Percentiles rank a stretch among this genome's conserved stretches.
These are phyloP conservation scores for Pomacea canaliculata DNA, from an alignment of 2,888 invertebrate genomes.

Conservation along the genomic window DNA sequence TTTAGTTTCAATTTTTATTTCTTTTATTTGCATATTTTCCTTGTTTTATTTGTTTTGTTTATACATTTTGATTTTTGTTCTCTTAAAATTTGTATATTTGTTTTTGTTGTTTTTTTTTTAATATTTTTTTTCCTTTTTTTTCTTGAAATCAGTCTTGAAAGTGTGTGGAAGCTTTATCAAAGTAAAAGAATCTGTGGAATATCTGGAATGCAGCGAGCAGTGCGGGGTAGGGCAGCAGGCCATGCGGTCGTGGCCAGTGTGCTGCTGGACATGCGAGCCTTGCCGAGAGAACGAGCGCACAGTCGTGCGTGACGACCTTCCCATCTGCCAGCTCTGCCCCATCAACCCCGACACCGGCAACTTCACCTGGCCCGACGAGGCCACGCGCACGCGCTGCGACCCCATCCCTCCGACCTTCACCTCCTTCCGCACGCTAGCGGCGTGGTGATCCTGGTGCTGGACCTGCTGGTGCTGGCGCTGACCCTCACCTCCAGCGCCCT, in stretches of 20 bases:
- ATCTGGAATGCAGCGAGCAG: background rate
- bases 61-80: no score
- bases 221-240: constrained; percentile 40
- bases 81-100: no score
- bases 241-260: constrained; percentile 36
- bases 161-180: no score
- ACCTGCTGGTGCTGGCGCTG: constrained; percentile 16
- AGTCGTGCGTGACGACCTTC: constrained; percentile 17
- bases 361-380: constrained; percentile 29
- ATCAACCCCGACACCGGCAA: background rate
- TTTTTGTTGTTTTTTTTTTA: no score
- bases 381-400: constrained; percentile 13
- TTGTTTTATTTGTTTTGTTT: no score
- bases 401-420: constrained; percentile 19
- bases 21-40: no score
- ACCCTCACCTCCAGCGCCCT: constrained; percentile 20
- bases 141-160: no score
- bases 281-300: constrained; percentile 43
- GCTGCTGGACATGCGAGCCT: constrained; percentile 49
- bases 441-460: constrained; percentile 27
- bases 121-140: no score
- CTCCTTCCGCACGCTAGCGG: constrained; percentile 14
- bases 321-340: constrained; percentile 36
- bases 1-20: no score
- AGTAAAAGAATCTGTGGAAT: no score